These are phyloP conservation scores for Ictalurus punctatus DNA, from an alignment of 2,113 vertebrate species.

Conservation along the genomic window DNA sequence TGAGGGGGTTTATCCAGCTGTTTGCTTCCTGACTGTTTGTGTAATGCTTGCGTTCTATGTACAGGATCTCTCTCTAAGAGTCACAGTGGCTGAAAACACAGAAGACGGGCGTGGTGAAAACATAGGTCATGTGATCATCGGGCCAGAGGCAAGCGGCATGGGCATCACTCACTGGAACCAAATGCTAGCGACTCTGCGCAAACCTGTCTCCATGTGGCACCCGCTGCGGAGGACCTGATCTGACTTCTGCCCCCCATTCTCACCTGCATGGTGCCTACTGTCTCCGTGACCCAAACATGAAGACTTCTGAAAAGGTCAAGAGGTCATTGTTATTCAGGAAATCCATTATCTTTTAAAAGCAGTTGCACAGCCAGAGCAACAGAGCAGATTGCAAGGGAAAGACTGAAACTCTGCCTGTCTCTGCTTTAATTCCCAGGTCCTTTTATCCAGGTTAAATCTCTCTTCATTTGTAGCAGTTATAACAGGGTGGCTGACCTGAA, in stretches of 20 bases:
- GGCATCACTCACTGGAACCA: constrained; percentile 99
- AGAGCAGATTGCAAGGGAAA: constrained; percentile 22
- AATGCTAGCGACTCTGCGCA: constrained; percentile 95
- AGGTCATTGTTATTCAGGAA: constrained; percentile 62
- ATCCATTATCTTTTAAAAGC: constrained; percentile 57
- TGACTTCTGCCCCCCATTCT: constrained; percentile 26
- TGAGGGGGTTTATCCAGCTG: neutral
- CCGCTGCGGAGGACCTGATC: constrained; percentile 82
- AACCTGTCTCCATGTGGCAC: constrained; percentile 98
- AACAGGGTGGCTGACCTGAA: constrained; percentile 71
- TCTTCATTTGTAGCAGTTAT: constrained; percentile 72
- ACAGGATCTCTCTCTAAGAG: constrained; percentile 92
- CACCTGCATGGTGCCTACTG: constrained; percentile 71
- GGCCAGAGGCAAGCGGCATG: constrained; percentile 88
- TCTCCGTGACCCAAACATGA: constrained; percentile 58
- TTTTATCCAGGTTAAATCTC: constrained; percentile 76
- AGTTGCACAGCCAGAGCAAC: constrained; percentile 23
- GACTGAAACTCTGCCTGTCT: constrained; percentile 57
- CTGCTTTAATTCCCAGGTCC: constrained; percentile 72
- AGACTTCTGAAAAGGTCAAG: constrained; percentile 40
- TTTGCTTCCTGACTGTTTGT: neutral
- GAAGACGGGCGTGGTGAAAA: constrained; percentile 88
- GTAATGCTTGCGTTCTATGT: neutral
- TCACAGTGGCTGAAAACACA: constrained; percentile 89
- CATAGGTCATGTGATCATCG: constrained; percentile 93